phyloP scores from a whole-genome alignment of 2,888 invertebrate genomes.

The Lithophane socia region DNA sequence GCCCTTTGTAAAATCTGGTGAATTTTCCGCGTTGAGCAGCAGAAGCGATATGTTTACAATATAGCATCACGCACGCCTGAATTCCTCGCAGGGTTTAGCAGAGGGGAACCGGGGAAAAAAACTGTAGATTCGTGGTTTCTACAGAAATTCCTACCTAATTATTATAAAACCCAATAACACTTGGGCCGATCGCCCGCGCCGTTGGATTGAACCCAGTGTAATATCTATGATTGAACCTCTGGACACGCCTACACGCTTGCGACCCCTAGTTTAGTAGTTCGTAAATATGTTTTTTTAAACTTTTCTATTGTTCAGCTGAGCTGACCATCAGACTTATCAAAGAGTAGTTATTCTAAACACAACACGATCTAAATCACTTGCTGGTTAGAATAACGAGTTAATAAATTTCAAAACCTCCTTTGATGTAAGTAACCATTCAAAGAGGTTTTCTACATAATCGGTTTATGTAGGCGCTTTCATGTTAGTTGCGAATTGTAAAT shows the following conservation, averaged over 20 bases:
- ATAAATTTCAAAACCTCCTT: conserved; percentile 49
- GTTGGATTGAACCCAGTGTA: not conserved
- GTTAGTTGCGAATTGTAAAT: not conserved
- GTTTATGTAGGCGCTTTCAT: not conserved
- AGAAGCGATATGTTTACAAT: not conserved
- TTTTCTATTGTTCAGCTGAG: not conserved
- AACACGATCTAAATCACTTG: conserved; percentile 42
- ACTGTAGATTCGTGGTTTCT: not conserved
- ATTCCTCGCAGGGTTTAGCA: not conserved
- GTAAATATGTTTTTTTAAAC: not conserved
- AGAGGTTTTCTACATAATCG: conserved; percentile 29
- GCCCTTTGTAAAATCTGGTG: not conserved
- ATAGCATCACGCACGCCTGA: too few relatives aligned
- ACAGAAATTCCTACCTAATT: not conserved
- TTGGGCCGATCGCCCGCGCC: not conserved
- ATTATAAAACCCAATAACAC: not conserved
- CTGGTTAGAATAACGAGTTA: conserved; percentile 37
- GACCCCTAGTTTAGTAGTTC: too few relatives aligned
- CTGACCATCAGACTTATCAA: not conserved
- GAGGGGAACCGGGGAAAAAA: not conserved
- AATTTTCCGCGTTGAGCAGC: not conserved
- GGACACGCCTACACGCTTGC: not conserved
- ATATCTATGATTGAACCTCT: not conserved
- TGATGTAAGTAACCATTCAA: conserved; percentile 37
- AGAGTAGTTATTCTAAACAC: conserved; percentile 39